Conservation (phyloP, 2,113 vertebrate genomes). For the Sylvilagus bachmani region DNA sequence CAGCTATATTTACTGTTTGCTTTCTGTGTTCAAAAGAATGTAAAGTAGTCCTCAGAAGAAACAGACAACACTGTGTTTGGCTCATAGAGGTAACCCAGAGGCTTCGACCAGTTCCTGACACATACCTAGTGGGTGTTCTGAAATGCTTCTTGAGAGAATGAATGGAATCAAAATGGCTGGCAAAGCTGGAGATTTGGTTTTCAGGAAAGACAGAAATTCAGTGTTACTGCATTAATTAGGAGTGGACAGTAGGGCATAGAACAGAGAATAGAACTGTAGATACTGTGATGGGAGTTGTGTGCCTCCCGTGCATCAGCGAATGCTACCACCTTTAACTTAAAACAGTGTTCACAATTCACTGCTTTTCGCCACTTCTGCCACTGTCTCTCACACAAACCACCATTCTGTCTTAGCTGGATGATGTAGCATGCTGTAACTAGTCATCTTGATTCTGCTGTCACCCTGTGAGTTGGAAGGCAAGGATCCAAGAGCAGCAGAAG, state of each 20-base stretch:
- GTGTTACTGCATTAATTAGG: no score
- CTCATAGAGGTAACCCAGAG: background rate
- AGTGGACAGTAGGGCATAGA: background rate
- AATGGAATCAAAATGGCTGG: background rate
- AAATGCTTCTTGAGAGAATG: background rate
- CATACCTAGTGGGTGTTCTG: background rate
- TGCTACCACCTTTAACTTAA: background rate
- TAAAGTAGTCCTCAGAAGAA: background rate
- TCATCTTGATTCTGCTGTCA: background rate
- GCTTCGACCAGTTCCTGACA: background rate
- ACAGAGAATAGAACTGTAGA: background rate
- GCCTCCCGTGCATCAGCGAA: background rate
- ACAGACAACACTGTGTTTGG: background rate
- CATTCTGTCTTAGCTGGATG: background rate
- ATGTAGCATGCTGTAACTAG: fast-evolving
- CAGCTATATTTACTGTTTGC: background rate
- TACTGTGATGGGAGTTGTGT: fast-evolving
- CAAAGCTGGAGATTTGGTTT: background rate
- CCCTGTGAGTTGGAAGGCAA: background rate
- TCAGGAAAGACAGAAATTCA: background rate
- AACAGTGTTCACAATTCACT: fast-evolving
- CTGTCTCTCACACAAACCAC: fast-evolving
- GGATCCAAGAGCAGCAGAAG: background rate
- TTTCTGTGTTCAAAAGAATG: background rate
- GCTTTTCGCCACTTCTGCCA: no score